Conservation (phyloP, 2,113 vertebrate genomes). For the Hippocampus guttulatus region DNA sequence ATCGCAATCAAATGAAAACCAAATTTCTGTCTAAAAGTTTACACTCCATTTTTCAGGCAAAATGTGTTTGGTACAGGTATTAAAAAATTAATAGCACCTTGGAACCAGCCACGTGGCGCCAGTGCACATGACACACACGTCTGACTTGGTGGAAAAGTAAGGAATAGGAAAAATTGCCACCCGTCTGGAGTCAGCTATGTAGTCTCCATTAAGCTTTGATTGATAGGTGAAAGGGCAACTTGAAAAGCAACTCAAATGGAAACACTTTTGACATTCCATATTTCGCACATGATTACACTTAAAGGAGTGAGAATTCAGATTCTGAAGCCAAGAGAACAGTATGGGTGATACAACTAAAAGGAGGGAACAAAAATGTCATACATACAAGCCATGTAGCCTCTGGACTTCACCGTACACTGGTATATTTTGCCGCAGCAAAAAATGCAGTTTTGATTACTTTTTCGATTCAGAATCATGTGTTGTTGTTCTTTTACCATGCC, state of each 20-base stretch:
- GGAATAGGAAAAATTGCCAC: constrained; percentile 27
- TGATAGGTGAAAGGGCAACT: constrained; percentile 22
- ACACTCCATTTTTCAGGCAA: constrained; percentile 10
- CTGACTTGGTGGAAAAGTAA: constrained; percentile 34
- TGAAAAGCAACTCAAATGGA: constrained; percentile 30
- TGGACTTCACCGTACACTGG: background rate
- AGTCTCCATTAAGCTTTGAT: constrained; percentile 35
- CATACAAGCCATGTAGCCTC: background rate
- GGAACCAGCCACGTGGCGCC: constrained; percentile 8
- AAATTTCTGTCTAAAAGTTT: background rate
- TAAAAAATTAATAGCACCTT: constrained; percentile 18
- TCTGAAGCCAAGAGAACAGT: constrained; percentile 12
- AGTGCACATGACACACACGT: constrained; percentile 9
- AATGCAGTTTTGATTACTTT: too few relatives aligned
- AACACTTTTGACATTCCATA: constrained; percentile 29
- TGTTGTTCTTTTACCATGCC: too few relatives aligned
- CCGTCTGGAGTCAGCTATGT: constrained; percentile 10
- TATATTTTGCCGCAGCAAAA: too few relatives aligned
- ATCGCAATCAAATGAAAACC: constrained; percentile 2
- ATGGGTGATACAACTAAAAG: constrained; percentile 1
- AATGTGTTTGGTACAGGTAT: constrained; percentile 20
- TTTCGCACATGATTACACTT: constrained; percentile 25
- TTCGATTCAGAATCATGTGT: too few relatives aligned
- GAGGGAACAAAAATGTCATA: background rate
- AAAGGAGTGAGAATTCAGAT: constrained; percentile 7